Percentiles rank a stretch among this genome's conserved stretches.
These are phyloP conservation scores for Apis mellifera DNA, from an alignment of 1,140 invertebrate species.

Conservation along the genomic window DNA sequence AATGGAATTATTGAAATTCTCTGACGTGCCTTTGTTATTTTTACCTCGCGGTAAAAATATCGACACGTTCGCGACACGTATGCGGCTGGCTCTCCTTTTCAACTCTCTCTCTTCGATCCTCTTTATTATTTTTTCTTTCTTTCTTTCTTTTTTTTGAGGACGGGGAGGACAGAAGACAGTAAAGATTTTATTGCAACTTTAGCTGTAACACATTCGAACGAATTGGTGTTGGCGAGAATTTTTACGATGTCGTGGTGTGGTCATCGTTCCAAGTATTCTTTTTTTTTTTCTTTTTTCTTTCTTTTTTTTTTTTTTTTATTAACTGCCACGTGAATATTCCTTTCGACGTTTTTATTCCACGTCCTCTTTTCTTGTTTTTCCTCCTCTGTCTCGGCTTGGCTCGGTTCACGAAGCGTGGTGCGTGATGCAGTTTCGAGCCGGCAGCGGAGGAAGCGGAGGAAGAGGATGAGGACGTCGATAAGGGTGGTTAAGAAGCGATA, in stretches of 20 bases:
- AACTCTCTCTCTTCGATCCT: too few relatives aligned
- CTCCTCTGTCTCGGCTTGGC: neutral
- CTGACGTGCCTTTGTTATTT: too few relatives aligned
- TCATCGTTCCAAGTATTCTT: neutral
- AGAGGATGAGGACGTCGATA: slow-evolving; percentile 5
- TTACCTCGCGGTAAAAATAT: too few relatives aligned
- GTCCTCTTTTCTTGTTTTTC: neutral
- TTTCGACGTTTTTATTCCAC: neutral
- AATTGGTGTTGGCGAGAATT: neutral
- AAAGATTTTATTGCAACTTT: slow-evolving; percentile 22
- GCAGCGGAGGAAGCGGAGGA: too few relatives aligned
- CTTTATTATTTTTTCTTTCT: neutral
- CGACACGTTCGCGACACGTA: too few relatives aligned
- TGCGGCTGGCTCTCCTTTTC: too few relatives aligned
- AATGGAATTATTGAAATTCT: neutral
- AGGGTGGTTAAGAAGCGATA: slow-evolving; percentile 3
- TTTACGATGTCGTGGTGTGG: slow-evolving; percentile 6
- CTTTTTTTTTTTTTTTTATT: neutral
- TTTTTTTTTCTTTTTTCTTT: neutral
- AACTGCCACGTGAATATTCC: neutral
- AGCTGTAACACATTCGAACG: neutral
- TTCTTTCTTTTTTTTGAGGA: too few relatives aligned
- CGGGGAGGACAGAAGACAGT: neutral
- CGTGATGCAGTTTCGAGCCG: too few relatives aligned
- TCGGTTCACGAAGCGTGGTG: too few relatives aligned